phyloP scores from a whole-genome alignment of 2,888 invertebrate genomes.

The Lamellibrachia satsuma region DNA sequence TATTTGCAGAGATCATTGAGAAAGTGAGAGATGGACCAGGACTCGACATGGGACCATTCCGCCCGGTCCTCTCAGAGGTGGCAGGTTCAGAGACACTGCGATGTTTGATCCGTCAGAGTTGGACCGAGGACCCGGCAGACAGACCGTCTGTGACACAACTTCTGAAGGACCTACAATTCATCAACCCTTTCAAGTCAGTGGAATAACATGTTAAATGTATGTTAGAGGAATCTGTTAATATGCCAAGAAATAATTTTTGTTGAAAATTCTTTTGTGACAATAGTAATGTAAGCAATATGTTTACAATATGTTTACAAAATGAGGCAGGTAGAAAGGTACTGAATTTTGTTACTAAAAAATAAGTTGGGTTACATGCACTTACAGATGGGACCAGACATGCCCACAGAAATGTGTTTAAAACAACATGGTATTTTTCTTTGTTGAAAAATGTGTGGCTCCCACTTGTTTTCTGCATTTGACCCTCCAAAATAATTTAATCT shows the following conservation, averaged over 20 bases:
- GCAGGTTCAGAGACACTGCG: conserved; percentile 19
- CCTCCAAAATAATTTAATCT: background rate
- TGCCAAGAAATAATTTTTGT: background rate
- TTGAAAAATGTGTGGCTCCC: background rate
- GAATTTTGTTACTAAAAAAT: background rate
- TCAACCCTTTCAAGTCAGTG: conserved; percentile 51
- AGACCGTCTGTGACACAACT: conserved; percentile 50
- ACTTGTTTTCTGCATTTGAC: too few relatives aligned
- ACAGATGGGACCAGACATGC: too few relatives aligned
- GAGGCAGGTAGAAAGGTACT: background rate
- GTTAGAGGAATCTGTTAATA: background rate
- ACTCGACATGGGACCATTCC: conserved; percentile 24
- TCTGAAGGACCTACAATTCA: conserved; percentile 47
- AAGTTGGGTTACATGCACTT: background rate
- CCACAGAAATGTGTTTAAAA: background rate
- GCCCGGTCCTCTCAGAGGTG: conserved; percentile 33
- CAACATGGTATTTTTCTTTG: background rate
- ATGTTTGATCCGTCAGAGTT: conserved; percentile 40
- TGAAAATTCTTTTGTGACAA: background rate
- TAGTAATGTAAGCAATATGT: background rate
- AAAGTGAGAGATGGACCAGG: background rate
- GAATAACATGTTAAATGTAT: background rate
- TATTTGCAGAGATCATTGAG: conserved; percentile 27
- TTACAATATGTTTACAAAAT: too few relatives aligned
- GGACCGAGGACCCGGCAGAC: conserved; percentile 51